These are phyloP conservation scores for Butorides virescens DNA, from an alignment of 2,113 vertebrate genomes.

Conservation along the genomic window DNA sequence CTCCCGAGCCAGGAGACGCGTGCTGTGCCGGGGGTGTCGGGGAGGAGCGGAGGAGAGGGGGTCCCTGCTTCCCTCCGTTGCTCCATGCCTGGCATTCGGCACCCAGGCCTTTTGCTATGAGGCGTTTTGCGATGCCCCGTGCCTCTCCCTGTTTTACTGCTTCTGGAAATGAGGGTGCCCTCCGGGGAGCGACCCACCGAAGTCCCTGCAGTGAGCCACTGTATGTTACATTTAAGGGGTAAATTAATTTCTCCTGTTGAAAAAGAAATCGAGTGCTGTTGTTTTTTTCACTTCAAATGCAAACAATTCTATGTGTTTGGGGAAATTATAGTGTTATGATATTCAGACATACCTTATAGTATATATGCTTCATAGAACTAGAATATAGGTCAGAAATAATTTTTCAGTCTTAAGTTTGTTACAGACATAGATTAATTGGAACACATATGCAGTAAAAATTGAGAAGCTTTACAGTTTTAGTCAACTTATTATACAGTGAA, in stretches of 20 bases:
- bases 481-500: conserved; percentile 70
- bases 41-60: not conserved
- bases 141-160: conserved; percentile 28
- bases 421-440: conserved; percentile 65
- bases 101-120: not conserved
- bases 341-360: conserved; percentile 45
- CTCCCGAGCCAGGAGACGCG: accelerated
- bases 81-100: not conserved
- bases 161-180: conserved; percentile 8
- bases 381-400: conserved; percentile 58
- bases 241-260: conserved; percentile 52
- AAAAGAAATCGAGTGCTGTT: conserved; percentile 31
- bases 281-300: conserved; percentile 47
- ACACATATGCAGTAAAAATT: conserved; percentile 64
- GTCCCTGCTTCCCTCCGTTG: not conserved
- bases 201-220: conserved; percentile 26
- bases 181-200: accelerated
- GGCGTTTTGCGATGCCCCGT: not conserved
- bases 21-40: not conserved
- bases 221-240: conserved; percentile 48
- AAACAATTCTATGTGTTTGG: conserved; percentile 26
- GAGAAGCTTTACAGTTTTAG: conserved; percentile 64
- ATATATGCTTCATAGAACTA: conserved; percentile 56
- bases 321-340: conserved; percentile 30
- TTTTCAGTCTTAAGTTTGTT: conserved; percentile 59